Base-by-base conservation (phyloP, 2,113 vertebrate genomes). In the Piprites chloris region DNA sequence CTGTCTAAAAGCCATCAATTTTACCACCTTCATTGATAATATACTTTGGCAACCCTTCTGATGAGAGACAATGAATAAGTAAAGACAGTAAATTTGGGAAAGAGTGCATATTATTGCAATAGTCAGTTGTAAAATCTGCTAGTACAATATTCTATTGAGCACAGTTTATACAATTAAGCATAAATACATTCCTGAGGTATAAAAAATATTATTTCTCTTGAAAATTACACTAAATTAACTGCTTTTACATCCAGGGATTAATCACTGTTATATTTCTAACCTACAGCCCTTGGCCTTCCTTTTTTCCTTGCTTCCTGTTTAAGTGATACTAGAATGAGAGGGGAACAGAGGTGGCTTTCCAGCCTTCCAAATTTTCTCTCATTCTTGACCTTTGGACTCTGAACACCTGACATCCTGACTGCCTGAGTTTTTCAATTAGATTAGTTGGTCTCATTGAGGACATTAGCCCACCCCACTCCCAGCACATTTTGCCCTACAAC, bases 171-270 rank as follows among this genome's bases (percentile, higher is more conserved):
- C 16, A 55, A 19, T 13, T 63, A 81, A 41, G 7, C 11, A 42
- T 28, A 65, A 85, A 47, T 42, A 28, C 68, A 9, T 86, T 86
- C 22, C 41, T 78, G 73, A 42, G 77, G 39, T 93, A 52, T 65
- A 66, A 66, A 96, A 93, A 94, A 82, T 14, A 68, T 74, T 87
- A 9, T 76, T 87, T 96, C 61, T 42, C 46, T 56, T 89, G 44
- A 44, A 65, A 93, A 72, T 89, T 77, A 62, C 17, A 61, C 32
- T 91, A 90, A 89, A 58, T 21, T 78, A 5, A 41, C 12, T 92
- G n/a, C 44, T 89, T 90, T 81, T 92, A 11, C 52, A 78, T 87
- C 39, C 90, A 68, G 7, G 33, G 62, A 42, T 83, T 47, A 93
- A 86, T n/a, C 37, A 78, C 7, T 76, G 30, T 9, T 58, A 18